Evolutionary conservation across 2,113 vertebrate genomes (phyloP), one percentile per base, ranked within the genome.

Genomic region (Excalfactoria chinensis): DNA sequence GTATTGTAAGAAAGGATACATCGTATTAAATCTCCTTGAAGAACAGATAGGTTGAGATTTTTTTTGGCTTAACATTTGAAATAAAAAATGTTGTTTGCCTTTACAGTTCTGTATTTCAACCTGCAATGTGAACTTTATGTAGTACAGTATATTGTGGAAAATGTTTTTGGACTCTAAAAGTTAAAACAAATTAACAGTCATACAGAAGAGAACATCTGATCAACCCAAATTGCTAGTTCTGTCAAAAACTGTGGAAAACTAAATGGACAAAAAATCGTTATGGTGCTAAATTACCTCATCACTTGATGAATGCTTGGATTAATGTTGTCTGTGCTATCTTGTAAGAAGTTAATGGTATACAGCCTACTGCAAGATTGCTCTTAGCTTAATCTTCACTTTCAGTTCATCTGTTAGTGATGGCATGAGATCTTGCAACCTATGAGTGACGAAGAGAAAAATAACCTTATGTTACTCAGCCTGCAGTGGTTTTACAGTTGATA

Each of bases 11-110:
- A 83, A 90, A 71, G 28, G 37, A 48, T 71, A 22, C 48, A 22
- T 80, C 40, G 37, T 84, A 37, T 89, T 93, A 80, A 82, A 56
- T 48, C 86, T 46, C 64, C 78, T 88, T 84, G 63, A 83, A 74
- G 21, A 77, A 64, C 60, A 64, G 20, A 35, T 93, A 64, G 16
- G 13, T 77, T 91, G 69, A 71, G 51, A 71, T 56, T 72, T 44
- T 53, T 53, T 17, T 18, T 49, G 71, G 22, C 8, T 1, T 75
- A 86, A 69, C 28, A 84, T 53, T 14, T 41, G 23, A 85, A 86
- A 88, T 67, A 89, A 94, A 78, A 69, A 86, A 80, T 44, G 71
- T 46, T 53, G 55, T 94, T 97, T 94, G 72, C 75, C 95, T 67
- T 95, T 80, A 43, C 79, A 70, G 53, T 92, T 95, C 71, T 80